These are phyloP conservation scores for Arctopsyche grandis DNA, from an alignment of 1,140 invertebrate genomes.

Conservation along the genomic window DNA sequence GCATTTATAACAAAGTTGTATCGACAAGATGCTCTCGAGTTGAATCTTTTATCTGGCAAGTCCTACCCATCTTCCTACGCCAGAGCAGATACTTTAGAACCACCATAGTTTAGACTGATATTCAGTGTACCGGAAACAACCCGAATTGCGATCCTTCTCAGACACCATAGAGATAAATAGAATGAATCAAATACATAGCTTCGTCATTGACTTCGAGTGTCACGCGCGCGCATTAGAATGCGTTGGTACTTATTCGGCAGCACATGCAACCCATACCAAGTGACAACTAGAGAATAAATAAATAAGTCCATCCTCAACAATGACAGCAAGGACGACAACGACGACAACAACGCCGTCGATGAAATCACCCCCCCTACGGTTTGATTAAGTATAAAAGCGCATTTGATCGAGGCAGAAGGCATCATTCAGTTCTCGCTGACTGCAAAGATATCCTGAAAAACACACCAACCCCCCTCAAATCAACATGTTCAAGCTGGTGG, in stretches of 20 bases:
- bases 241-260: slow-evolving; percentile 25
- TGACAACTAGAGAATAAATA: slow-evolving; percentile 12
- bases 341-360: slow-evolving; percentile 43
- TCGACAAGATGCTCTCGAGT: too few species aligned
- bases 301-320: slow-evolving; percentile 42
- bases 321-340: slow-evolving; percentile 48
- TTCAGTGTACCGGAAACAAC: too few species aligned
- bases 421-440: slow-evolving; percentile 53
- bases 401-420: neutral
- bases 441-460: slow-evolving; percentile 46
- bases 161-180: too few species aligned
- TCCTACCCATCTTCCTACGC: too few species aligned
- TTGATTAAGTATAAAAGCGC: slow-evolving; percentile 47
- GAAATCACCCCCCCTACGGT: slow-evolving; percentile 10
- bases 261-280: slow-evolving; percentile 47
- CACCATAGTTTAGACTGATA: too few species aligned
- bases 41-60: too few species aligned
- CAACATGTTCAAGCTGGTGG: slow-evolving; percentile 62
- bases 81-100: too few species aligned
- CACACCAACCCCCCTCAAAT: slow-evolving; percentile 42
- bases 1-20: too few species aligned
- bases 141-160: too few species aligned
- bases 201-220: too few species aligned
- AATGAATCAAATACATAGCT: too few species aligned
- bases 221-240: slow-evolving; percentile 28